Conservation (phyloP, 2,113 vertebrate genomes). For the Cebidichthys violaceus region DNA sequence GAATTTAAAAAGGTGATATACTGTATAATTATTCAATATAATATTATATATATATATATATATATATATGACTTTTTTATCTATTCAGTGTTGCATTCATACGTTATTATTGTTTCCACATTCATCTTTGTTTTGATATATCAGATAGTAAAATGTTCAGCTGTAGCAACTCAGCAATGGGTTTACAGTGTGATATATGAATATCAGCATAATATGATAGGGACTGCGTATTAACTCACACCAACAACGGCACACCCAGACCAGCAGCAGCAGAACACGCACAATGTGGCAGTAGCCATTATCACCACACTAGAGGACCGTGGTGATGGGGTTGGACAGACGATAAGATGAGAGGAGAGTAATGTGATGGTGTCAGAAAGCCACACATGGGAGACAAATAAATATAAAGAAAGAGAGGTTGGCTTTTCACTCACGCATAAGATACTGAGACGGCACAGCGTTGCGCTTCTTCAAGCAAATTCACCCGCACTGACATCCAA, state of each 20-base stretch:
- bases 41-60: no score
- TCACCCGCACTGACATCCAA: slow-evolving; percentile 14
- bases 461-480: background rate
- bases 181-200: no score
- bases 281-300: background rate
- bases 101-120: background rate
- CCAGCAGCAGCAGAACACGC: background rate
- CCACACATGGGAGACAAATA: background rate
- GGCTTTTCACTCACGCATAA: background rate
- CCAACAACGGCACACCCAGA: background rate
- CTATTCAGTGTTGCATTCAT: background rate
- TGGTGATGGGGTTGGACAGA: background rate
- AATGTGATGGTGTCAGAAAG: background rate
- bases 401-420: background rate
- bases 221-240: background rate
- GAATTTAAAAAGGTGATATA: no score
- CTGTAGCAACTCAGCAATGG: background rate
- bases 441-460: background rate
- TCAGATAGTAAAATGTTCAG: background rate
- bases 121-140: background rate
- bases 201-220: no score
- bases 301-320: background rate
- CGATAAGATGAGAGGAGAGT: background rate
- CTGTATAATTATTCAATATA: no score
- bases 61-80: no score